Evolutionary conservation across 2,797 vertebrate species (phyloP).

Genomic region (Cirrhinus mrigala): DNA sequence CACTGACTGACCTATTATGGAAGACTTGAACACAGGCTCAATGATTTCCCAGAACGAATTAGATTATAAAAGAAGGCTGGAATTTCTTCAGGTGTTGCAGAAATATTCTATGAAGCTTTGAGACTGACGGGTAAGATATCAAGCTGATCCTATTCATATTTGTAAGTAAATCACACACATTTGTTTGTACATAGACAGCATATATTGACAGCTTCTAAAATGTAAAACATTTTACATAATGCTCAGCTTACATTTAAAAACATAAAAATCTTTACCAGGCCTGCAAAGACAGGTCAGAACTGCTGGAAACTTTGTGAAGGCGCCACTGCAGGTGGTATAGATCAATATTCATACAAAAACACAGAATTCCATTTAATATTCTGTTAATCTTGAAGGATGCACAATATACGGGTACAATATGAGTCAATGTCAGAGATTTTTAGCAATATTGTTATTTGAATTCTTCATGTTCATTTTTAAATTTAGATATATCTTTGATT

Average conservation of each 20-base stretch:
- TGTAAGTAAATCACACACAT: neutral
- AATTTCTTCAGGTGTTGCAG: neutral
- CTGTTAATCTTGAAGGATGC: neutral
- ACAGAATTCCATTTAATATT: neutral
- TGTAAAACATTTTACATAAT: neutral
- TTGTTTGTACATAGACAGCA: neutral
- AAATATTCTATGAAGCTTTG: neutral
- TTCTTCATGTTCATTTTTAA: too few relatives aligned
- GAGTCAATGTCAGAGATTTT: neutral
- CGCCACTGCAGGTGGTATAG: neutral
- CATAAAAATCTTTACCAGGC: neutral
- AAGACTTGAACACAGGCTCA: neutral
- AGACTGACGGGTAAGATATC: neutral
- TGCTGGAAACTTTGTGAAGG: neutral
- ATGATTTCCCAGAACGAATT: neutral
- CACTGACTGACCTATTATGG: neutral
- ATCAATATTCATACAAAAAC: neutral
- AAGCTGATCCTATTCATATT: neutral
- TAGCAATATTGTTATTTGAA: too few relatives aligned
- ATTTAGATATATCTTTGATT: too few relatives aligned
- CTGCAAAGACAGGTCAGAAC: neutral
- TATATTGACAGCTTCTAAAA: neutral
- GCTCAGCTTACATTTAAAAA: neutral
- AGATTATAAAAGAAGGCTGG: neutral
- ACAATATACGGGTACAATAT: neutral